Base-by-base conservation (phyloP, 2,888 invertebrate genomes). In the Tuta absoluta region DNA sequence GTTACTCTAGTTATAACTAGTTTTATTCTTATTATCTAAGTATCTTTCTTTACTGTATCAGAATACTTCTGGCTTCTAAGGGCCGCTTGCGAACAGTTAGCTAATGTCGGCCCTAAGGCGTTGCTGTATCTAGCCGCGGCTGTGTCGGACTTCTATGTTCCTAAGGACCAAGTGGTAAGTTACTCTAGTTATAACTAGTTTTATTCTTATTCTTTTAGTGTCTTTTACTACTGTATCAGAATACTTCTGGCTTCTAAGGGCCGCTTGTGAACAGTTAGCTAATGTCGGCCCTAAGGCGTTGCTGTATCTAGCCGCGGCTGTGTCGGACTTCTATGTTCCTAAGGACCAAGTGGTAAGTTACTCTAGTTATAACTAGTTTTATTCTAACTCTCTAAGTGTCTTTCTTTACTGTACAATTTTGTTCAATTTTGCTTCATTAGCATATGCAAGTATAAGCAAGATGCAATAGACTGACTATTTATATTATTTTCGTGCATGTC, bases 91-190 rank as follows among this genome's bases (percentile, higher is more conserved):
- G 95, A 96, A 84, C 94, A 95, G 70, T 91, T 99, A 66, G 93
- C 95, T 12, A 84, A 92, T 56, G 91, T 95, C 58, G 95, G 95
- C 8, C 83, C 93, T 0, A 91, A 93, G 33, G 97, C 96, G 0
- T 84, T 98, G 74, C 87, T 99, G n/a, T 99, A 98, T 85, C 93
- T 99, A 63, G 99, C 99, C 21, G 99, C 99, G 0, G 99, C 99
- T 4, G 99, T 99, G 0, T 98, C 99, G 0, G 99, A 99, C 91
- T 99, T 99, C 92, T 99, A 99, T 86, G 95, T 99, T 84, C 99
- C 99, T 57, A 94, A 95, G 72, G 95, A 95, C 81, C 93, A 97
- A 92, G 96, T 99, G 95, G 98, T 98, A 86, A 92, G 87, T 7
- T 45, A 7, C 24, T 24, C 28, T 57, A 3, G 24, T 24, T 57